Percentiles rank a stretch among this genome's conserved stretches.
Conservation (phyloP, 1,140 invertebrate species). For the Hestina assimilis region DNA sequence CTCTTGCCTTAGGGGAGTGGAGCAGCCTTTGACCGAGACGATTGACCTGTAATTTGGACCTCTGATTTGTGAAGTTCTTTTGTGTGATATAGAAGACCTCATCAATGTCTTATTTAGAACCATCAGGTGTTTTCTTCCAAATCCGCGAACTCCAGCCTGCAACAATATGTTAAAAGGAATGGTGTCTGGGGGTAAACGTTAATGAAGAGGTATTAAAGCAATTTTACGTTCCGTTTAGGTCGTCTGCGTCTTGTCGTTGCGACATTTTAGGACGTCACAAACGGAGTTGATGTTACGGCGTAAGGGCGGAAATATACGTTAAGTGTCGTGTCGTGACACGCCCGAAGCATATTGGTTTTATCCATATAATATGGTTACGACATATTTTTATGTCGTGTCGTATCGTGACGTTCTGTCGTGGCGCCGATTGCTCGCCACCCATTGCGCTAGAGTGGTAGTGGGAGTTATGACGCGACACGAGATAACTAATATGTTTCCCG, state of each 20-base stretch:
- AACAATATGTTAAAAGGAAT: conserved; percentile 31
- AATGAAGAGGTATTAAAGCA: conserved; percentile 23
- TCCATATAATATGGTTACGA: background rate
- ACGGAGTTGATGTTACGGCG: background rate
- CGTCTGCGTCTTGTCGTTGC: conserved; percentile 6
- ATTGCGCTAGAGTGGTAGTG: background rate
- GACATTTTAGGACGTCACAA: background rate
- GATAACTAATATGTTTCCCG: no score
- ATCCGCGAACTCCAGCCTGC: no score
- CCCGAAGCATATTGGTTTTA: background rate
- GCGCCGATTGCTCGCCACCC: background rate
- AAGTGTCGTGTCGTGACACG: background rate
- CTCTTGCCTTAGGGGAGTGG: no score
- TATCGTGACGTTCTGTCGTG: background rate
- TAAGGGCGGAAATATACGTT: no score
- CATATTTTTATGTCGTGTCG: background rate
- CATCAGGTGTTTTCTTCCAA: no score
- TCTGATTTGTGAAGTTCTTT: no score
- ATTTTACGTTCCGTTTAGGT: conserved; percentile 25
- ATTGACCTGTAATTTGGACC: no score
- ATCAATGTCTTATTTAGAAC: no score
- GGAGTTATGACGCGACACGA: background rate
- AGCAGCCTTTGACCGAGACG: no score
- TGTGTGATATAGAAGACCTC: no score
- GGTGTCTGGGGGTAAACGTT: conserved; percentile 26